Percentiles rank a stretch among this genome's conserved stretches.
These are phyloP conservation scores for Xerus inauris DNA, from an alignment of 2,113 vertebrate species.

Conservation along the genomic window DNA sequence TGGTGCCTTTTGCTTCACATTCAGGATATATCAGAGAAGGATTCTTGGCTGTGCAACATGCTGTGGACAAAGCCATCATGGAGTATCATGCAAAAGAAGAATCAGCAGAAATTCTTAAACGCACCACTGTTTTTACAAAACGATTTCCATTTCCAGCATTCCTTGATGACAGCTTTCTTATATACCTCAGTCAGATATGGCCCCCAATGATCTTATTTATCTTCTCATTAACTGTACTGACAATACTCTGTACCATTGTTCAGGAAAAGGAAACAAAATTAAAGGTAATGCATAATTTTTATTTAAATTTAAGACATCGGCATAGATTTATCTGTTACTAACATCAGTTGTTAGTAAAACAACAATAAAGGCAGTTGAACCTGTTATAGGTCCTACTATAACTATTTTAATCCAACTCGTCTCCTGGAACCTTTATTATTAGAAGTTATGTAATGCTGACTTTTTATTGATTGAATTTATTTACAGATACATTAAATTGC, in stretches of 20 bases:
- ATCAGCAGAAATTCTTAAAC: conserved; percentile 79
- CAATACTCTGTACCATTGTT: conserved; percentile 91
- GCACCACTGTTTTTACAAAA: conserved; percentile 85
- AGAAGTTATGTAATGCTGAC: background rate
- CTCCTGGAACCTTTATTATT: background rate
- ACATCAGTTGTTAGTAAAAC: background rate
- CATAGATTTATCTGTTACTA: background rate
- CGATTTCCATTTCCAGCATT: conserved; percentile 93
- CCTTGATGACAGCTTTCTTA: conserved; percentile 92
- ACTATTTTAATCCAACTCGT: background rate
- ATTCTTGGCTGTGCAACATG: conserved; percentile 92
- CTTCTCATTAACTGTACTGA: conserved; percentile 95
- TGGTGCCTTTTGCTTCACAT: too few relatives aligned
- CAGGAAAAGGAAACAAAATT: conserved; percentile 96
- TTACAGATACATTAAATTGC: background rate
- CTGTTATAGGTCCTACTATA: background rate
- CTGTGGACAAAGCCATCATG: conserved; percentile 92
- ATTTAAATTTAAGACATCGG: background rate
- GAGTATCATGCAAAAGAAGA: conserved; percentile 83
- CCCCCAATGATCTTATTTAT: conserved; percentile 92
- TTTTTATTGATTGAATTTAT: background rate
- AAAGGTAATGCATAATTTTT: conserved; percentile 85
- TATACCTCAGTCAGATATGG: conserved; percentile 95
- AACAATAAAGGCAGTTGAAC: background rate
- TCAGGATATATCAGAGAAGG: conserved; percentile 91